phyloP scores from a whole-genome alignment of 2,888 invertebrate species.

The Mythimna ferrago region DNA sequence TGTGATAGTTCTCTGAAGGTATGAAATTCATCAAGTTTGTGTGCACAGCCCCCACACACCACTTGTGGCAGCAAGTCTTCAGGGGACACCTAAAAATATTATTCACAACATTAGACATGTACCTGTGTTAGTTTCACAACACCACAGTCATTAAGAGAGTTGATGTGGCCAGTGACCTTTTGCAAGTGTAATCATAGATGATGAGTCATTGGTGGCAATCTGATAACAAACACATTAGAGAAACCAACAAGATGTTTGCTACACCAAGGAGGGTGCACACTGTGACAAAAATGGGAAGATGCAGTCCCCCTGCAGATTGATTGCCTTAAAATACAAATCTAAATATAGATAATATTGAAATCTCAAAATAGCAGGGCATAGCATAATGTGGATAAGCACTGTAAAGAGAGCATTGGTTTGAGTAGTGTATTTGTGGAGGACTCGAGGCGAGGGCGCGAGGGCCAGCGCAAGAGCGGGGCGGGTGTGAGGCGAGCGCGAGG shows the following conservation, averaged over 20 bases:
- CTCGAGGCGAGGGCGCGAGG: slow-evolving; percentile 55
- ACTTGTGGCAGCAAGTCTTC: slow-evolving; percentile 94
- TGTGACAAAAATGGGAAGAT: slow-evolving; percentile 74
- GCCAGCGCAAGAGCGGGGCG: slow-evolving; percentile 67
- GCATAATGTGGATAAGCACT: slow-evolving; percentile 76
- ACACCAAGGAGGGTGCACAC: slow-evolving; percentile 61
- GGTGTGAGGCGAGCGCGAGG: slow-evolving; percentile 63
- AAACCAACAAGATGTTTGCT: slow-evolving; percentile 65
- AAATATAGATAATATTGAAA: slow-evolving; percentile 88
- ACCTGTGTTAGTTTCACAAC: slow-evolving; percentile 73
- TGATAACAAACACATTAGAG: slow-evolving; percentile 79
- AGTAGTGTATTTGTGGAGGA: slow-evolving; percentile 69
- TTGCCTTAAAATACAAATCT: slow-evolving; percentile 84
- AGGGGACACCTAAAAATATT: slow-evolving; percentile 92
- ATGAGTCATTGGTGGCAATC: slow-evolving; percentile 84
- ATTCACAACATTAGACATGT: slow-evolving; percentile 68
- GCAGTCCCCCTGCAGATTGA: slow-evolving; percentile 83
- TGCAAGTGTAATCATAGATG: slow-evolving; percentile 84
- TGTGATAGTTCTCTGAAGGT: slow-evolving; percentile 94
- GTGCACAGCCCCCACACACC: slow-evolving; percentile 94
- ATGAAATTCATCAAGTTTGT: slow-evolving; percentile 94
- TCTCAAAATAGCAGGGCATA: slow-evolving; percentile 87
- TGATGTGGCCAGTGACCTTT: slow-evolving; percentile 88
- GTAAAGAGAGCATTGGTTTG: slow-evolving; percentile 69
- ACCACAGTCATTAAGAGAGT: slow-evolving; percentile 76